Base-by-base conservation (phyloP, 2,797 vertebrate genomes). In the Paedocypris micromegethes region DNA sequence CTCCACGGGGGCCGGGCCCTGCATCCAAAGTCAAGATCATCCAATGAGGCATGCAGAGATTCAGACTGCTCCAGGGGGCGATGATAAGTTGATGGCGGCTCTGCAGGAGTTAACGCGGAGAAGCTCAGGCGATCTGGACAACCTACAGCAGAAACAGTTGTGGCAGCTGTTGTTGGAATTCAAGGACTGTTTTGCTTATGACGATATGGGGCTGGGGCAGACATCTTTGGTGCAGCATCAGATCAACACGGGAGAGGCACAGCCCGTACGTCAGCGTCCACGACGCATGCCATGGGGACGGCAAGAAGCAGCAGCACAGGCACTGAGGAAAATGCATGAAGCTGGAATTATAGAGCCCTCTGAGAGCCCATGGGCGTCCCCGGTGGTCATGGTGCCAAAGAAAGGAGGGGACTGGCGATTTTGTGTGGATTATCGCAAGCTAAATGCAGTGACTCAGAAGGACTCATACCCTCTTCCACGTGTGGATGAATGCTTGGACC, bases 311-410 rank as follows among this genome's bases (percentile, higher is more conserved):
- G 58, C 51, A 2, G 70, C 76, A 9, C n/a, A 38, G 39, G 72
- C 5, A 0, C 4, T 66, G 6, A 5, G 6, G 1, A 56, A 56
- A 3, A 77, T 77, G 78, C 40, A 55, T 5, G 2, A 42, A 23
- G 65, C 50, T 3, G 75, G 62, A 42, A 68, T 76, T 39, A 75
- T 66, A 40, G 68, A 77, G 42, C 68, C 76, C 0, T 74, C 58
- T 3, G 55, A 67, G 6, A 78, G 77, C 7, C 41, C 73, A 0
- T 77, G 59, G 70, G 63, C 57, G 0, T 6, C 69, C 0, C 45
- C 41, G 2, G 66, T 76, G 3, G 54, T 77, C 9, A 77, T 79
- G 62, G 72, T 74, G 2, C 39, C 43, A 0, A 76, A 70, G 23
- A 78, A 68, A 7, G 46, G 5, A 1, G 58, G 64, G 53, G 52